Evolutionary conservation across 2,797 vertebrate genomes (phyloP).

Genomic region (Acrossocheilus fasciatus): DNA sequence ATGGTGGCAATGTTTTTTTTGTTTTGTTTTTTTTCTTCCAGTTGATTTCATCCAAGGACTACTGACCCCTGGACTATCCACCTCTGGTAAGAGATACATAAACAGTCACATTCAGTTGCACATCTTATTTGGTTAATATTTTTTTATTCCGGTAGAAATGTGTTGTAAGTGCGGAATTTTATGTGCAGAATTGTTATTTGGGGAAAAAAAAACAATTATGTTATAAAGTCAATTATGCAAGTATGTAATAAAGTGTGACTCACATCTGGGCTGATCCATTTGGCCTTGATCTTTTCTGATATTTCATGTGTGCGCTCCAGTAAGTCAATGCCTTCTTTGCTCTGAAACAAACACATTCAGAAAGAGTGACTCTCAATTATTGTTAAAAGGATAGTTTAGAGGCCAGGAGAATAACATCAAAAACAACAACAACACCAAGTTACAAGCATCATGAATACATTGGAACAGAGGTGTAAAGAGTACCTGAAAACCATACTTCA

Average conservation of each 20-base stretch:
- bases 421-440: too few species aligned
- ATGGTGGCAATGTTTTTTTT: too few species aligned
- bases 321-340: slow-evolving; percentile 82
- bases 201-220: neutral
- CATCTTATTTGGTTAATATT: neutral
- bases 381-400: neutral
- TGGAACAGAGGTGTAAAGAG: too few species aligned
- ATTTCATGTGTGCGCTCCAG: slow-evolving; percentile 85
- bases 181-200: neutral
- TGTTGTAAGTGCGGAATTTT: neutral
- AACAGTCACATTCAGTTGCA: too few species aligned
- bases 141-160: neutral
- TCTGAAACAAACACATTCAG: slow-evolving; percentile 64
- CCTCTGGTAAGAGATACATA: too few species aligned
- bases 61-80: too few species aligned
- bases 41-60: too few species aligned
- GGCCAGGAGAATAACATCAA: too few species aligned
- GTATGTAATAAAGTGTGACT: slow-evolving; percentile 64
- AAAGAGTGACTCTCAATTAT: neutral
- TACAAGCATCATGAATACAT: too few species aligned
- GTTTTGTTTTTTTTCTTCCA: too few species aligned
- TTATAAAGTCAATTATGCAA: neutral
- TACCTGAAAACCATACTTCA: too few species aligned
- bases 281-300: slow-evolving; percentile 88
- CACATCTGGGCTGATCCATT: slow-evolving; percentile 88